Percentiles rank a stretch among this genome's conserved stretches.
phyloP scores from a whole-genome alignment of 2,797 vertebrate genomes.

The Ctenosaura bakeri region DNA sequence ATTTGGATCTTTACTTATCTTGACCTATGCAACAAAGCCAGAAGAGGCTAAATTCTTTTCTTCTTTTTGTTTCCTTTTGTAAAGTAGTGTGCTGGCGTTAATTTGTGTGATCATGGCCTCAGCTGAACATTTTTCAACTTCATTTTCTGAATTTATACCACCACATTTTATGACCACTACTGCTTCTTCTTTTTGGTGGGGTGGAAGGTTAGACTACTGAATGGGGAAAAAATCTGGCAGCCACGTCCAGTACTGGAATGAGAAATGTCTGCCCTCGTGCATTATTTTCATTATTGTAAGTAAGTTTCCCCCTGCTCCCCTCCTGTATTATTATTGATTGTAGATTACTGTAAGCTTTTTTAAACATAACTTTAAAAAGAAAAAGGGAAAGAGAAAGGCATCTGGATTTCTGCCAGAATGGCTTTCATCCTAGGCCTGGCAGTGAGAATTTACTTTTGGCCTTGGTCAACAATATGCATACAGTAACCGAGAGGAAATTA shows the following conservation, averaged over 20 bases:
- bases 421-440: slow-evolving; percentile 44
- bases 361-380: background rate
- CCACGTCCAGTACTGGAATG: background rate
- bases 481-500: background rate
- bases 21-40: background rate
- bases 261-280: background rate
- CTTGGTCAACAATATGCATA: slow-evolving; percentile 29
- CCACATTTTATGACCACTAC: background rate
- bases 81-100: background rate
- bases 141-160: slow-evolving; percentile 1
- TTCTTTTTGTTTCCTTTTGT: background rate
- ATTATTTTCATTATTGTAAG: slow-evolving; percentile 20
- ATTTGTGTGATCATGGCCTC: background rate
- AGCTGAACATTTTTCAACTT: background rate
- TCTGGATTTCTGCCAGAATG: background rate
- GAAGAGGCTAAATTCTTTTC: background rate
- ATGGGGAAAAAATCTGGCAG: background rate
- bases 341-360: slow-evolving; percentile 28
- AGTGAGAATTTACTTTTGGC: slow-evolving; percentile 50
- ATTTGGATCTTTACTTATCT: background rate
- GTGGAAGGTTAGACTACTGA: background rate
- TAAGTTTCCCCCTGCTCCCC: background rate
- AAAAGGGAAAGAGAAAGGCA: background rate
- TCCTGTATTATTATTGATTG: background rate
- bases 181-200: too few relatives aligned